These are phyloP conservation scores for Heliconius aoede DNA, from an alignment of 2,888 invertebrate species.

Conservation along the genomic window DNA sequence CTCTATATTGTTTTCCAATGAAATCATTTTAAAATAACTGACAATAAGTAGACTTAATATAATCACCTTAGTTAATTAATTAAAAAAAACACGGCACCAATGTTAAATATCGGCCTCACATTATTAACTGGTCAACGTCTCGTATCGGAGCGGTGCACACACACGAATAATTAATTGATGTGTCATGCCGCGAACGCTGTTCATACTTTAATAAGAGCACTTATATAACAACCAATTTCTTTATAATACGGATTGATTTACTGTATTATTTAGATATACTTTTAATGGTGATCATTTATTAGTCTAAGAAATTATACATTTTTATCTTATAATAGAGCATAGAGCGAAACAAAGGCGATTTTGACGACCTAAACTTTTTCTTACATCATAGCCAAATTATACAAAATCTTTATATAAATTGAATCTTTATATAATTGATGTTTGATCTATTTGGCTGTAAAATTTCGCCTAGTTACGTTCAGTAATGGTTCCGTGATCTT, in stretches of 20 bases:
- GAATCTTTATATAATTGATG: too few species aligned
- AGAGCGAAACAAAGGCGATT: not conserved
- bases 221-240: constrained; percentile 18
- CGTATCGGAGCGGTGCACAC: constrained; percentile 9
- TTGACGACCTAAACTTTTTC: too few species aligned
- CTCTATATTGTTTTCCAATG: not conserved
- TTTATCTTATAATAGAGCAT: not conserved
- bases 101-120: not conserved
- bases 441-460: too few species aligned
- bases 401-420: too few species aligned
- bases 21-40: not conserved
- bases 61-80: not conserved
- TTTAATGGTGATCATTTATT: not conserved
- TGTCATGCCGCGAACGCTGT: constrained; percentile 7
- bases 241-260: constrained; percentile 3
- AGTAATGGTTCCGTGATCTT: too few species aligned
- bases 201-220: constrained; percentile 24
- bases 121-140: constrained; percentile 18
- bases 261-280: constrained; percentile 7
- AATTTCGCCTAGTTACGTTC: too few species aligned
- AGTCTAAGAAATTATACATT: not conserved
- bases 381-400: too few species aligned
- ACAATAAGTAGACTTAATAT: not conserved
- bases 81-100: not conserved
- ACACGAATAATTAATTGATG: constrained; percentile 21